Conservation (phyloP, 2,797 vertebrate genomes). For the Girardinus metallicus region DNA sequence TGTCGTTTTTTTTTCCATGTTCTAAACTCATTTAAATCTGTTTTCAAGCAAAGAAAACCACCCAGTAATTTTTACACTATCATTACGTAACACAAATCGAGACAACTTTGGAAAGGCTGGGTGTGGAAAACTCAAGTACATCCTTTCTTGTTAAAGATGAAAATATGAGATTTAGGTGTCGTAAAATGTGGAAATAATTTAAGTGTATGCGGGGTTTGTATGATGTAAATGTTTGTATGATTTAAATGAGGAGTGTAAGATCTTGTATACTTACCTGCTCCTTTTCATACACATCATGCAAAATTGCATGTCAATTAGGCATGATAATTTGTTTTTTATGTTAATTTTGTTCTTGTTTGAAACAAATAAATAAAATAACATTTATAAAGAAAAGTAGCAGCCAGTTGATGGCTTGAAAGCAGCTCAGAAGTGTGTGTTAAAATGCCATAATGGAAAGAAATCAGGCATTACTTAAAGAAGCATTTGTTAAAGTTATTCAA, state of each 20-base stretch:
- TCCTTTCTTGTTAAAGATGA: background rate
- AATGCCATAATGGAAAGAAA: background rate
- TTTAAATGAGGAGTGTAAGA: no score
- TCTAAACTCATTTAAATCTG: background rate
- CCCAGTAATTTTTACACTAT: background rate
- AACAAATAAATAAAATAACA: no score
- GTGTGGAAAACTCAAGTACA: background rate
- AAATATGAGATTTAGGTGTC: no score
- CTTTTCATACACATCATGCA: no score
- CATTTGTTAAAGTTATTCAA: background rate
- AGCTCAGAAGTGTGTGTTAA: background rate
- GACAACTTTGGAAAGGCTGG: background rate
- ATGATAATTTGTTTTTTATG: no score
- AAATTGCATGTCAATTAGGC: no score
- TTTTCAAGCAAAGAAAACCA: background rate
- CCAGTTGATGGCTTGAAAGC: background rate
- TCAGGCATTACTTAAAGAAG: background rate
- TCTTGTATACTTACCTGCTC: no score
- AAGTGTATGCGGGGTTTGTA: no score
- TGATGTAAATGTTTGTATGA: no score
- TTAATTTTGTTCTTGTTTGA: no score
- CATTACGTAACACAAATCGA: background rate
- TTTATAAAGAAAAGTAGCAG: background rate
- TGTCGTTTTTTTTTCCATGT: background rate
- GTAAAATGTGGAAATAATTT: no score